Percentiles rank a stretch among this genome's conserved stretches.
These are phyloP conservation scores for Phyllotis vaccarum DNA, from an alignment of 2,797 vertebrate species.

Conservation along the genomic window DNA sequence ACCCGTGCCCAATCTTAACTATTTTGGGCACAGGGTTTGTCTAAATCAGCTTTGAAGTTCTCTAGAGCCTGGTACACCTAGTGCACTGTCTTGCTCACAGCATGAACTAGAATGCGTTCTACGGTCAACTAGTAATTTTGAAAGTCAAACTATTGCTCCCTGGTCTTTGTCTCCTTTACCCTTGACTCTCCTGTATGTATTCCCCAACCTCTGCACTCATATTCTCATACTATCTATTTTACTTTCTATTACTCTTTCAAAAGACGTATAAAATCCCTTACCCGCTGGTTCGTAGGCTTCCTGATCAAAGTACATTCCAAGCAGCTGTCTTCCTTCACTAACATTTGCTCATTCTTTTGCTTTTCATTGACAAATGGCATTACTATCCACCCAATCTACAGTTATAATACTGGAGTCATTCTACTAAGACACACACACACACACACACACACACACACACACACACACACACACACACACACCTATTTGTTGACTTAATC, in stretches of 20 bases:
- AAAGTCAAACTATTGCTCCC: slow-evolving; percentile 31
- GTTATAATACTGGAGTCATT: slow-evolving; percentile 51
- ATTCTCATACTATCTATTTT: slow-evolving; percentile 32
- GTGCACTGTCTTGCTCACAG: background rate
- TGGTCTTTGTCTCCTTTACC: background rate
- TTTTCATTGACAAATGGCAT: slow-evolving; percentile 8
- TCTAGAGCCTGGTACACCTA: background rate
- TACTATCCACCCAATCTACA: background rate
- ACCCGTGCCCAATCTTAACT: background rate
- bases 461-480: background rate
- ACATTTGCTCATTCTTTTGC: background rate
- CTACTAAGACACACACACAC: background rate
- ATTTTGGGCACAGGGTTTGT: background rate
- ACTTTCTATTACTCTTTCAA: slow-evolving; percentile 3
- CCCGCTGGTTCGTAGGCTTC: background rate
- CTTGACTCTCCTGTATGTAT: background rate
- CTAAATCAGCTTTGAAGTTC: slow-evolving; percentile 8
- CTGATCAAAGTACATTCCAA: slow-evolving; percentile 40
- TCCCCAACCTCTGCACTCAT: background rate
- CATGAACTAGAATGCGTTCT: slow-evolving; percentile 21
- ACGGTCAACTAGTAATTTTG: slow-evolving; percentile 31
- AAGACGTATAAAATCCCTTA: slow-evolving; percentile 13
- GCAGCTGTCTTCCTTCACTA: background rate
- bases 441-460: too few relatives aligned
- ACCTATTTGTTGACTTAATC: slow-evolving; percentile 38